These are phyloP conservation scores for Stegodyphus dumicola DNA, from an alignment of 1,140 invertebrate genomes.

Conservation along the genomic window DNA sequence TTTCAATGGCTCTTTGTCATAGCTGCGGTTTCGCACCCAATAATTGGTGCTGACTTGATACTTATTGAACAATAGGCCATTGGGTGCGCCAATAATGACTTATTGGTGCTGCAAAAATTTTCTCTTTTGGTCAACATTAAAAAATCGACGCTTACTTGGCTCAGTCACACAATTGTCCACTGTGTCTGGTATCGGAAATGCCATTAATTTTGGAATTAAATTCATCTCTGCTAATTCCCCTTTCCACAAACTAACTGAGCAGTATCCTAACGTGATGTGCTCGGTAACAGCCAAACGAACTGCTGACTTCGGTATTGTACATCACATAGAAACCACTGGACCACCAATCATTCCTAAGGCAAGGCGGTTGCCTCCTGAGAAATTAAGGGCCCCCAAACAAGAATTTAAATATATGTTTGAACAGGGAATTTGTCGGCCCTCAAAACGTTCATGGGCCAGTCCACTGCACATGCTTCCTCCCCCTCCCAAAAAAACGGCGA, in stretches of 20 bases:
- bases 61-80: too few relatives aligned
- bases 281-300: not conserved
- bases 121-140: constrained; percentile 13
- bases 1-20: constrained; percentile 4
- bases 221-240: not conserved
- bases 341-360: constrained; percentile 14
- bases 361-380: constrained; percentile 15
- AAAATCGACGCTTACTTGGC: not conserved
- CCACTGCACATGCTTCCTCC: constrained; percentile 63
- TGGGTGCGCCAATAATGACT: too few relatives aligned
- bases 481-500: not conserved
- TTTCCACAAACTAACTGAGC: not conserved
- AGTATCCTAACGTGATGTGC: not conserved
- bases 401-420: constrained; percentile 43
- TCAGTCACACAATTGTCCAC: not conserved
- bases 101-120: not conserved
- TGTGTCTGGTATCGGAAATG: not conserved
- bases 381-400: not conserved
- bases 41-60: not conserved
- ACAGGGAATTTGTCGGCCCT: constrained; percentile 57
- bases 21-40: not conserved
- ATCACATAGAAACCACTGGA: constrained; percentile 40
- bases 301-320: not conserved
- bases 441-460: constrained; percentile 61
- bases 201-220: not conserved